Evolutionary conservation across 2,797 vertebrate species (phyloP), one percentile per base, ranked within the genome.

Genomic region (Nasua narica): DNA sequence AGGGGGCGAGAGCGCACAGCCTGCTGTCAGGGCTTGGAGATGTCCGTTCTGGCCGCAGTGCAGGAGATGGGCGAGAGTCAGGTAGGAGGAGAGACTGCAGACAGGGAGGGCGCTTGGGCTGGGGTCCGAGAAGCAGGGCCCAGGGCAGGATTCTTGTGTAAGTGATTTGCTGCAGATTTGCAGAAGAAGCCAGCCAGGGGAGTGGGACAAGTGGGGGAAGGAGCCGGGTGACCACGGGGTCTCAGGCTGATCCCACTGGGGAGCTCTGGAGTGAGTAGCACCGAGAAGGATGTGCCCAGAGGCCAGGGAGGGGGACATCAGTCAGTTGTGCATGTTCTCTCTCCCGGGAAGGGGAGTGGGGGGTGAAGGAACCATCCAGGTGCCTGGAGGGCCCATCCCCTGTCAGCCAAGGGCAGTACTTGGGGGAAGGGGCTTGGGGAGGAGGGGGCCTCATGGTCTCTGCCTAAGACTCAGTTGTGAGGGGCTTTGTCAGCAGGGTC

Each of bases 1-100:
- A 35, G 37, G 48, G 27, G 46, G 46, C 0, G 0, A 37, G 43
- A 27, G 32, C 18, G 27, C 19, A 9, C 1, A 4, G 16, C 1
- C 1, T 23, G 35, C 3, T 23, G 13, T 65, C 7, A 32, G 89
- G 89, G 16, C 35, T 15, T 4, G 21, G 6, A n/a, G 23, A 7
- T 6, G 9, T 70, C 62, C 35, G 0, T 60, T 29, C 81, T 69
- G 93, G 86, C 35, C 19, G 69, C 21, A 35, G 58, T 14, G 13
- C 7, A 14, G 70, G 25, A 13, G 1, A 4, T 1, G 0, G 5
- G 46, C 14, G 18, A 35, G 25, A 21, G 13, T 52, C 15, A 54
- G 60, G 76, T 21, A 27, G 14, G 65, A 43, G 65, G 6, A 2
- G 54, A 11, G 43, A 25, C 85, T 16, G 10, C 14, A 18, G 40